Percentiles rank a stretch among this genome's conserved stretches.
Evolutionary conservation across 2,888 invertebrate species (phyloP).

Genomic region (Coelinius sp.): DNA sequence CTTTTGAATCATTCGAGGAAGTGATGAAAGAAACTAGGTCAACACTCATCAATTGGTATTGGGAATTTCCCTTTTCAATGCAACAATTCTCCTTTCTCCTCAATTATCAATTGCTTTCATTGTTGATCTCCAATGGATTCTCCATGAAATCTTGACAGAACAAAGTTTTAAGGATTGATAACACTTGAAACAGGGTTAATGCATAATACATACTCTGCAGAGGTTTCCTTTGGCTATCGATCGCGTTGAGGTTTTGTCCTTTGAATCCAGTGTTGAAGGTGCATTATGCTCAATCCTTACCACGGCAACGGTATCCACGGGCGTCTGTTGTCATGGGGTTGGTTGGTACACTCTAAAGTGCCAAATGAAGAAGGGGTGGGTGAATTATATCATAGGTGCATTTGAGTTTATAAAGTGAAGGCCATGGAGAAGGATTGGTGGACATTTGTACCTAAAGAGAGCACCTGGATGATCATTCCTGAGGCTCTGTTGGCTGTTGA

Average conservation of each 20-base stretch:
- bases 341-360: background rate
- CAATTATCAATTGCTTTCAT: too few relatives aligned
- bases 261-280: conserved; percentile 17
- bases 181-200: background rate
- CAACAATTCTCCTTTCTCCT: too few relatives aligned
- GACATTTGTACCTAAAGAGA: conserved; percentile 59
- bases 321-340: conserved; percentile 53
- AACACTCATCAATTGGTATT: too few relatives aligned
- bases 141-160: too few relatives aligned
- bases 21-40: too few relatives aligned
- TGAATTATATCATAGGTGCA: background rate
- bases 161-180: too few relatives aligned
- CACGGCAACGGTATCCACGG: conserved; percentile 64
- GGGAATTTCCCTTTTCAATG: too few relatives aligned
- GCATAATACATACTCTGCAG: background rate
- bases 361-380: conserved; percentile 2
- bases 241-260: conserved; percentile 6
- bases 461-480: conserved; percentile 68
- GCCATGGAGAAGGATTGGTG: conserved; percentile 67
- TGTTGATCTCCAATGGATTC: too few relatives aligned
- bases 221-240: conserved; percentile 20
- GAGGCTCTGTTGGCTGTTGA: conserved; percentile 76
- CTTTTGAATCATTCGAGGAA: too few relatives aligned
- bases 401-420: conserved; percentile 5
- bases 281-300: conserved; percentile 47